A percentile compares a stretch with the other conserved stretches of the same genome.
Conservation (phyloP, 2,888 invertebrate species). For the Zaprionus obscuricornis region DNA sequence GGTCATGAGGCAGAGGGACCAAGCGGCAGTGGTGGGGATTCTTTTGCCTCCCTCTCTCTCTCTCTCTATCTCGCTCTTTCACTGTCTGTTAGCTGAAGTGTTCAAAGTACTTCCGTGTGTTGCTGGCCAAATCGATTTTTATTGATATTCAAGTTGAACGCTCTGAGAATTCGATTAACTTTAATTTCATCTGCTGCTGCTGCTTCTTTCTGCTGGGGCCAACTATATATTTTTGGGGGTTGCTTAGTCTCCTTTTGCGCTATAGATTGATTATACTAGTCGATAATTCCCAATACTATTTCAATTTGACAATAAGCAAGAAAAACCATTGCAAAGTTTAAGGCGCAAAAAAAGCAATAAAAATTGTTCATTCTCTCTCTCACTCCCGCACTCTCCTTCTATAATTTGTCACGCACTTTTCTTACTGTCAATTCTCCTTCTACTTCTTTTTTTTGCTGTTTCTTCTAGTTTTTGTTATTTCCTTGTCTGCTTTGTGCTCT, state of each 20-base stretch:
- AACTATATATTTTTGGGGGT: slow-evolving; percentile 17
- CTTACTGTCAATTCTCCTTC: slow-evolving; percentile 5
- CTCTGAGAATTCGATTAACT: slow-evolving; percentile 47
- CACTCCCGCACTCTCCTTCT: too few relatives aligned
- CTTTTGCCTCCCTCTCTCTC: neutral
- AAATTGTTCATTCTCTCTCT: slow-evolving; percentile 24
- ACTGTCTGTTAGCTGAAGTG: slow-evolving; percentile 17
- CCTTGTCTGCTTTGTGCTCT: too few relatives aligned
- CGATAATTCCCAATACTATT: slow-evolving; percentile 22
- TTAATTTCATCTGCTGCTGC: slow-evolving; percentile 5
- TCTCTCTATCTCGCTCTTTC: neutral
- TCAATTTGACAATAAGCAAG: too few relatives aligned
- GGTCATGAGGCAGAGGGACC: neutral
- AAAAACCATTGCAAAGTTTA: slow-evolving; percentile 13
- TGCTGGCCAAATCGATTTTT: slow-evolving; percentile 69
- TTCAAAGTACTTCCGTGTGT: slow-evolving; percentile 55
- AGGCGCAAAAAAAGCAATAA: neutral
- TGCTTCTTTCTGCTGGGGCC: neutral
- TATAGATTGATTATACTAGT: slow-evolving; percentile 4
- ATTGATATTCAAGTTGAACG: slow-evolving; percentile 71
- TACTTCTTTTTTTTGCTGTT: neutral
- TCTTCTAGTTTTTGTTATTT: too few relatives aligned
- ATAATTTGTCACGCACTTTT: slow-evolving; percentile 39
- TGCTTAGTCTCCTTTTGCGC: slow-evolving; percentile 9
- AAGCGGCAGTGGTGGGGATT: neutral